Conservation (phyloP, 2,888 invertebrate species). For the Nomada ferruginata region DNA sequence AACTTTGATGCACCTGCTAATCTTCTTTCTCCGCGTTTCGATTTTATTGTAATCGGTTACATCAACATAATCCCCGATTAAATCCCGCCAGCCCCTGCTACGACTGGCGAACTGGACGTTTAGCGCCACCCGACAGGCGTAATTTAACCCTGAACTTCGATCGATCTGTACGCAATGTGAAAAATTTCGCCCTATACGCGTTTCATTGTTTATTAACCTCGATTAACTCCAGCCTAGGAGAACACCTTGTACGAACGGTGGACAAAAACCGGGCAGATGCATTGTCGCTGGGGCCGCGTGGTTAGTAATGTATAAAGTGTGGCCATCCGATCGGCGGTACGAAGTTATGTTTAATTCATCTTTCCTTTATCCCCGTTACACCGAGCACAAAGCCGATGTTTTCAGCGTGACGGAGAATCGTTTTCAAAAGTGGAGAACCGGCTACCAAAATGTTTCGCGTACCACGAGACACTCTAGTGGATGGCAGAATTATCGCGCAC, state of each 20-base stretch:
- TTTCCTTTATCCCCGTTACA: slow-evolving; percentile 51
- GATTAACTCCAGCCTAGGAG: too few relatives aligned
- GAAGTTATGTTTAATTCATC: slow-evolving; percentile 57
- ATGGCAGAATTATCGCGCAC: neutral
- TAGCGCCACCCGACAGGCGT: neutral
- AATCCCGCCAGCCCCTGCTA: slow-evolving; percentile 21
- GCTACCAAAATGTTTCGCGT: neutral
- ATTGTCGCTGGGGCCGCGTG: slow-evolving; percentile 15
- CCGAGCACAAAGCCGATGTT: slow-evolving; percentile 30
- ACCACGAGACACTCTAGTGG: neutral
- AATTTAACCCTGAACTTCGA: too few relatives aligned
- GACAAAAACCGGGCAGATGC: slow-evolving; percentile 16
- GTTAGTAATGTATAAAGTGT: slow-evolving; percentile 53
- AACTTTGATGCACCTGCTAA: neutral
- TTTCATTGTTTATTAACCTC: too few relatives aligned
- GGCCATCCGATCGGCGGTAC: slow-evolving; percentile 45
- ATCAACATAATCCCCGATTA: slow-evolving; percentile 21
- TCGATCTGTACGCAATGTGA: too few relatives aligned
- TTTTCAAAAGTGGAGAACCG: slow-evolving; percentile 22
- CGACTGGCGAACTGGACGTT: slow-evolving; percentile 3
- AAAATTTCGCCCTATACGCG: too few relatives aligned
- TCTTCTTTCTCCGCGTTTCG: neutral
- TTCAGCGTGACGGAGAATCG: slow-evolving; percentile 12
- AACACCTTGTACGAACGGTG: slow-evolving; percentile 5
- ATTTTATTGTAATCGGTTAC: slow-evolving; percentile 3